A percentile compares a stretch with the other conserved stretches of the same genome.
These are phyloP conservation scores for Pollimyrus isidori DNA, from an alignment of 2,113 vertebrate genomes.

Conservation along the genomic window DNA sequence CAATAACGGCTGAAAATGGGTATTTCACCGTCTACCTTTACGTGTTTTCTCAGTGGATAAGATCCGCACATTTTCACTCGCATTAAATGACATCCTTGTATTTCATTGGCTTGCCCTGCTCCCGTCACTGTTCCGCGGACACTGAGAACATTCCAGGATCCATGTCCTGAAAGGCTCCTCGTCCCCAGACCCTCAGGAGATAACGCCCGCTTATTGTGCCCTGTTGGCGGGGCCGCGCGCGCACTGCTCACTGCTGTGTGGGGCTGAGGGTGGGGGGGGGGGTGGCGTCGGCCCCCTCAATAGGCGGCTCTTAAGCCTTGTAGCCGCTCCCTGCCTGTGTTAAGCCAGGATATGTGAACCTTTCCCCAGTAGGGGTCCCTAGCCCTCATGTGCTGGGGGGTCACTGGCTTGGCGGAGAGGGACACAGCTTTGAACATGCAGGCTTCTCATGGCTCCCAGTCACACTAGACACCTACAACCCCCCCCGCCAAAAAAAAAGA, in stretches of 20 bases:
- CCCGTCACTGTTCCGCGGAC: background rate
- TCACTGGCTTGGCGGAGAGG: background rate
- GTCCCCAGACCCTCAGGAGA: background rate
- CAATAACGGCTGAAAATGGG: background rate
- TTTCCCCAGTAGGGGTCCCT: conserved; percentile 8
- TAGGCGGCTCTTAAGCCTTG: conserved; percentile 17
- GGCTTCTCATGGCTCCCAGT: conserved; percentile 14
- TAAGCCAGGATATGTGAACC: conserved; percentile 21
- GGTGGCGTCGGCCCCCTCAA: conserved; percentile 3
- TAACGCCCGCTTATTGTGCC: conserved; percentile 13
- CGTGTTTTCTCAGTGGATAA: background rate
- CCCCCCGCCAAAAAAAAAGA: background rate
- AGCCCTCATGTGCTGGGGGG: background rate
- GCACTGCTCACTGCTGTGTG: conserved; percentile 3
- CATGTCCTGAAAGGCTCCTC: background rate
- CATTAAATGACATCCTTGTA: background rate
- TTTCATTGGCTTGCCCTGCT: background rate
- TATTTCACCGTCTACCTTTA: background rate
- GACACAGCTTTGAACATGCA: conserved; percentile 13
- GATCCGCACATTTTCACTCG: background rate
- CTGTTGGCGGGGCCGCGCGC: background rate
- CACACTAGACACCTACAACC: background rate
- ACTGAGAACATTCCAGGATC: background rate
- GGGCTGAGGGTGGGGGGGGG: background rate
- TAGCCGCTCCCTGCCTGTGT: conserved; percentile 18